A percentile compares a stretch with the other conserved stretches of the same genome.
These are phyloP conservation scores for Sericinus montela DNA, from an alignment of 2,888 invertebrate genomes.

Conservation along the genomic window DNA sequence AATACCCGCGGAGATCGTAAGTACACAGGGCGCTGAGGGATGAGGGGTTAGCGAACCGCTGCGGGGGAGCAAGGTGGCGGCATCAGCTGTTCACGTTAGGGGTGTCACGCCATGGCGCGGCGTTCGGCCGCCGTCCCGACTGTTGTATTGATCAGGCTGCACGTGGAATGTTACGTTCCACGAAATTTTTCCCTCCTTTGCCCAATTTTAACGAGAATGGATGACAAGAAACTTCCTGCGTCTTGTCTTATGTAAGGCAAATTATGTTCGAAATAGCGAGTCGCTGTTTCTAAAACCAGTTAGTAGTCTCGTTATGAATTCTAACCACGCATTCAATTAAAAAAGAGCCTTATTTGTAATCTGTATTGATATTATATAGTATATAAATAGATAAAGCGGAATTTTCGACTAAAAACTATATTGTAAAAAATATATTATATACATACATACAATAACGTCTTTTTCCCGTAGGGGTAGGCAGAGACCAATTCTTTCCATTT, in stretches of 20 bases:
- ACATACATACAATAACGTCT: too few relatives aligned
- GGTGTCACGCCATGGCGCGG: constrained; percentile 65
- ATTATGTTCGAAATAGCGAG: too few relatives aligned
- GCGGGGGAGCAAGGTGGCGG: constrained; percentile 50
- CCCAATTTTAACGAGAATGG: constrained; percentile 16
- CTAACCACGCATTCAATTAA: too few relatives aligned
- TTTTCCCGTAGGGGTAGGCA: too few relatives aligned
- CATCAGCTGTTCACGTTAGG: constrained; percentile 67
- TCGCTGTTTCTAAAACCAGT: too few relatives aligned
- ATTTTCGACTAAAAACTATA: too few relatives aligned
- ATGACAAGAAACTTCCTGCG: neutral
- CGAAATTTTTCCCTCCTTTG: constrained; percentile 30
- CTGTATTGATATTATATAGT: too few relatives aligned
- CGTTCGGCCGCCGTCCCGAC: constrained; percentile 74
- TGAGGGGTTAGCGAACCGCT: constrained; percentile 64
- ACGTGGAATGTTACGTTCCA: constrained; percentile 56
- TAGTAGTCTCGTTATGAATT: too few relatives aligned
- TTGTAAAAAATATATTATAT: too few relatives aligned
- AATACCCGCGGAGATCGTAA: constrained; percentile 47
- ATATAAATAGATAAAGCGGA: too few relatives aligned
- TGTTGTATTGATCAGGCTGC: constrained; percentile 72
- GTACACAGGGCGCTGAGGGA: constrained; percentile 38
- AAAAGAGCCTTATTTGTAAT: too few relatives aligned
- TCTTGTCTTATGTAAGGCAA: neutral
- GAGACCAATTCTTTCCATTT: too few relatives aligned